Evolutionary conservation across 2,888 invertebrate genomes (phyloP), one percentile per base, ranked within the genome.

Genomic region (Acanthosoma haemorrhoidale): DNA sequence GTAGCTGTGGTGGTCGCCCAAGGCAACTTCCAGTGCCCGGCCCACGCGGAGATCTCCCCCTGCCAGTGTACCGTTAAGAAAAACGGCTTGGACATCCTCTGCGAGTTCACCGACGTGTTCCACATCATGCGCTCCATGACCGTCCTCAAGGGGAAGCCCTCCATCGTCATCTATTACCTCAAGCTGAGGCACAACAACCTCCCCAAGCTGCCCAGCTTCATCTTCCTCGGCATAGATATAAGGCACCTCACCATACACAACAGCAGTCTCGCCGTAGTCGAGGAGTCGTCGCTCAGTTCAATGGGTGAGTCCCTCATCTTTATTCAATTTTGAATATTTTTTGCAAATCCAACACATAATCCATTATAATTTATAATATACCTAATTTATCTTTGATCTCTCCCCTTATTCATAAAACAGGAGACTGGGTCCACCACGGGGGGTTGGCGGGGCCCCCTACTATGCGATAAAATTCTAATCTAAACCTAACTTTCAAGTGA

Each of bases 241-340:
- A 88, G 90, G 74, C 94, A 94, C 77, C 84, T 94, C 68, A 92
- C 92, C 18, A 91, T 94, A 70, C 92, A 91, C 79, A 93, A 91
- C 81, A 93, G 92, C 80, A 93, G 91, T 78, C 81, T 94, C 76
- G 91, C 91, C 29, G 90, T 90, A 66, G 89, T 94, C 71, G 94
- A 94, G 78, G 91, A 92, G 78, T 88, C 91, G 11, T 92, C 94
- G 0, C 84, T 95, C 66, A 91, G 91, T 79, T 93, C 93, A 39
- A 88, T 94, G 76, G 92, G 92, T 92, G 80, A 84, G 84, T 78
- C 71, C 38, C 32, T 61, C 38, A 13, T n/a, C n/a, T n/a, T n/a
- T n/a, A n/a, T n/a, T n/a, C n/a, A n/a, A n/a, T n/a, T n/a, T n/a
- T n/a, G n/a, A n/a, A n/a, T n/a, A n/a, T n/a, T n/a, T n/a, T n/a